Base-by-base conservation (phyloP, 2,888 invertebrate genomes). In the Stenodema calcarata region DNA sequence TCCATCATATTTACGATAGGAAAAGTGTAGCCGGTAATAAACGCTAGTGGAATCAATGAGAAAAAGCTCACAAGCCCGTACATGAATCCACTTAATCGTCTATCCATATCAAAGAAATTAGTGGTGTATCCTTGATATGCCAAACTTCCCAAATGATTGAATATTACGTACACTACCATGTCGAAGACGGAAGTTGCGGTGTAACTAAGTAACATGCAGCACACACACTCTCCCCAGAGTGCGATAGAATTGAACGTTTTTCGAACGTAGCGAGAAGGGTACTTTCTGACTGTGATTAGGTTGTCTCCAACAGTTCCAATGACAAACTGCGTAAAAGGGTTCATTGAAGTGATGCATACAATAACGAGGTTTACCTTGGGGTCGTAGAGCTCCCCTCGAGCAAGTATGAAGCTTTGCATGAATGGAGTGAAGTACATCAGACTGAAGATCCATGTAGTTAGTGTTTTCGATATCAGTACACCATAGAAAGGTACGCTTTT, bases 231-330 rank as follows among this genome's bases (percentile, higher is more conserved):
- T 4, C 84, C 84, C 84, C 84, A 84, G 1, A 84, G 23, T 6
- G 84, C 28, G 16, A 84, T 84, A 27, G 84, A 73, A 28, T 84
- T 84, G 84, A 42, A 84, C 2, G 84, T 84, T 47, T 84, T 84
- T 9, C 84, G 73, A 11, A 75, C 42, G 73, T 73, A 84, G 9
- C 75, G 73, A 7, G 73, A 6, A 23, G 73, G 84, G 12, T 47
- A 42, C 14, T 73, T 73, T 14, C 28, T 73, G 23, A 14, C 6
- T 11, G 6, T 30, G n/a, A 73, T 35, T 14, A 73, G 3, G n/a
- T 42, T 28, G 27, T 75, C 84, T 9, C 27, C 28, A 35, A 82
- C 35, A 11, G n/a, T 30, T 28, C 47, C 70, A n/a, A 47, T 27
- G 3, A 42, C n/a, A 44, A 70, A 47, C 23, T 73, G 84, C 14